Base-by-base conservation (phyloP, 2,888 invertebrate genomes). In the Gymnocheta viridis region DNA sequence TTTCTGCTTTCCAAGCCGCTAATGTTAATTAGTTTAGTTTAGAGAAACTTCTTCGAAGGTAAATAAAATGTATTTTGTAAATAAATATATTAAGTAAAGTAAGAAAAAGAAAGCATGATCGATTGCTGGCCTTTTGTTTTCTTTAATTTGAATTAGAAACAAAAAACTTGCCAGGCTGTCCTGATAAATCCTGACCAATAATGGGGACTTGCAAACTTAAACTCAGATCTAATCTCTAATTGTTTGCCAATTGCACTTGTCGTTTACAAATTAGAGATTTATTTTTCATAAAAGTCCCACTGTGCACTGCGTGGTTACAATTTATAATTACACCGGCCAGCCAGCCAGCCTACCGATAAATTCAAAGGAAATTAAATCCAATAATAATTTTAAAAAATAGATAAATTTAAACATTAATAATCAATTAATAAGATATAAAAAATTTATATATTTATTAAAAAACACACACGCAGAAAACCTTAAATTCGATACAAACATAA, bases 341-440 rank as follows among this genome's bases (percentile, higher is more conserved):
- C n/a, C n/a, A 24, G 6, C 4, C 60, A 38, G 32, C 32, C 22
- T 29, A 10, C 22, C 51, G 24, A 60, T 27, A 17, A n/a, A 22
- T 29, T 7, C 19, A 22, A 51, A 17, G 41, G 54, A 70, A 32
- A 67, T 35, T 38, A 51, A 77, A 66, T 66, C 56, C n/a, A 32
- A 60, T 58, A 58, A 66, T 29, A 38, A 58, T 19, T 19, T 38
- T 10, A 64, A 19, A 35, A 10, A 56, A 35, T 56, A 70, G 49
- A 64, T 47, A 80, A 64, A 64, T 29, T 35, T 58, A 10, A 51
- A 58, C 64, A 76, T 70, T 58, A 66, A 72, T 73, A 82, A 67
- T 72, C 82, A 60, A 72, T 77, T 73, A 67, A 82, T 17, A 56
- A 73, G 27, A 54, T 27, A 14, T 22, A 70, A 54, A 70, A 54